Conservation (phyloP, 2,888 invertebrate genomes). For the Nemotelus nigrinus region DNA sequence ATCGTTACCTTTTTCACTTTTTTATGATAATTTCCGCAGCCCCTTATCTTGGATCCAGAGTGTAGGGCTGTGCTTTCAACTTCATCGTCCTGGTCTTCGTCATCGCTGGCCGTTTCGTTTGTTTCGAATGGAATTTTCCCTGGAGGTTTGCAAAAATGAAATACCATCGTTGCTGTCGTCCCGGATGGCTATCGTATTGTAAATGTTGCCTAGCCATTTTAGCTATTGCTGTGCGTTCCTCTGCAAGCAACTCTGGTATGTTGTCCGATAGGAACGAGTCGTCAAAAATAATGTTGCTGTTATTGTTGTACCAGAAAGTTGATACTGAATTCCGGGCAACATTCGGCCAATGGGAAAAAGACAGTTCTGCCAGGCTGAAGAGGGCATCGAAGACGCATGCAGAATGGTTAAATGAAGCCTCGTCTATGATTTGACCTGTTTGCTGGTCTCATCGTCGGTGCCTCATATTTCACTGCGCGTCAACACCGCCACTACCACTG, state of each 20-base stretch:
- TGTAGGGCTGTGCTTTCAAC: background rate
- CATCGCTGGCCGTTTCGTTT: too few relatives aligned
- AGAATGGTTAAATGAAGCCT: too few relatives aligned
- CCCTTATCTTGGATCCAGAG: slow-evolving; percentile 36
- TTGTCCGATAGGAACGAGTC: too few relatives aligned
- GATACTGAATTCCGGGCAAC: too few relatives aligned
- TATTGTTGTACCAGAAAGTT: too few relatives aligned
- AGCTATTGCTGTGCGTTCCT: background rate
- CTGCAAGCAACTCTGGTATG: too few relatives aligned
- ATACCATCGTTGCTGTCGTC: slow-evolving; percentile 7
- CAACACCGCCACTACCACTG: background rate
- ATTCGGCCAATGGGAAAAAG: too few relatives aligned
- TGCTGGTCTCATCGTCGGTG: too few relatives aligned
- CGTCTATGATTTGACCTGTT: too few relatives aligned
- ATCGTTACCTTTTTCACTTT: slow-evolving; percentile 47
- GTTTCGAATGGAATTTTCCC: slow-evolving; percentile 45
- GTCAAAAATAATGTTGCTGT: too few relatives aligned
- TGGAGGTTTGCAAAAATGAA: slow-evolving; percentile 32
- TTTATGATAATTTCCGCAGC: slow-evolving; percentile 50
- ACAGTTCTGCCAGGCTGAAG: too few relatives aligned
- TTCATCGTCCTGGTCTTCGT: slow-evolving; percentile 35
- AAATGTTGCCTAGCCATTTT: background rate
- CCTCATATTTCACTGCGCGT: background rate
- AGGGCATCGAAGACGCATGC: too few relatives aligned
- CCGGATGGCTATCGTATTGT: background rate